These are phyloP conservation scores for Drosophila parthenogenetica DNA, from an alignment of 2,888 invertebrate species.

Conservation along the genomic window DNA sequence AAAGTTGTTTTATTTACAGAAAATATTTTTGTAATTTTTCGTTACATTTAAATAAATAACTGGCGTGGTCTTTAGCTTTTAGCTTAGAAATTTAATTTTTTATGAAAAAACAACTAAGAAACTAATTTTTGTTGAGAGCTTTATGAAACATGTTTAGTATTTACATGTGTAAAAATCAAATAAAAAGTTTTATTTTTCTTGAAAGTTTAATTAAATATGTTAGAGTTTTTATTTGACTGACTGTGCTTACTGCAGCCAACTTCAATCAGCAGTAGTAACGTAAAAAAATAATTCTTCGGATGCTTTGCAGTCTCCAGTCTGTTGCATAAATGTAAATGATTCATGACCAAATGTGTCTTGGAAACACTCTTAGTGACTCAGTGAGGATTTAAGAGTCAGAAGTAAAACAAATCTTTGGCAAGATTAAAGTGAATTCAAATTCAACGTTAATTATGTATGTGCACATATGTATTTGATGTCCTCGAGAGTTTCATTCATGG, in stretches of 20 bases:
- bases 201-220: background rate
- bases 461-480: constrained; percentile 46
- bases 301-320: constrained; percentile 9
- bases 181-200: background rate
- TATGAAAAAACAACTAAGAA: background rate
- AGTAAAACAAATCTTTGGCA: constrained; percentile 51
- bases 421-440: constrained; percentile 69
- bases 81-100: too few relatives aligned
- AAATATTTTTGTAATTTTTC: background rate
- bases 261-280: constrained; percentile 18
- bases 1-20: too few relatives aligned
- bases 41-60: too few relatives aligned
- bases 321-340: constrained; percentile 62
- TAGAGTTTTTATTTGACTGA: background rate
- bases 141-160: too few relatives aligned
- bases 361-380: constrained; percentile 22
- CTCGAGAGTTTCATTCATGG: constrained; percentile 60
- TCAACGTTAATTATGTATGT: constrained; percentile 67
- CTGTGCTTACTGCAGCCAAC: background rate
- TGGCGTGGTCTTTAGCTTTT: too few relatives aligned
- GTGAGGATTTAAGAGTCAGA: constrained; percentile 26
- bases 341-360: constrained; percentile 48
- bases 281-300: constrained; percentile 23
- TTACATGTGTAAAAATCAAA: background rate
- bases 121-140: too few relatives aligned